These are phyloP conservation scores for Cheiracanthium punctorium DNA, from an alignment of 2,888 invertebrate genomes.

Conservation along the genomic window DNA sequence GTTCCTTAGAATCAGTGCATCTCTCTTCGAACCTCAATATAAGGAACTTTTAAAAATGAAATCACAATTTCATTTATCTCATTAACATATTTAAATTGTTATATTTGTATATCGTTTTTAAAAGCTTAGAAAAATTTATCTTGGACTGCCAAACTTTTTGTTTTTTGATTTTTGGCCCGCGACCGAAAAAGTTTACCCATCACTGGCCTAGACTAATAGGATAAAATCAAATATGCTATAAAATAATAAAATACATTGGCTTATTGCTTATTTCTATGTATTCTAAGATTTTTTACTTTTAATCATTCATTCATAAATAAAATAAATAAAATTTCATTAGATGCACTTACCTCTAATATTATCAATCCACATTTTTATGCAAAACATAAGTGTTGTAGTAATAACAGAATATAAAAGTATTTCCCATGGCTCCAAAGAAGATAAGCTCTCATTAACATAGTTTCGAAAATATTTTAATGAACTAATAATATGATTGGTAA, in stretches of 20 bases:
- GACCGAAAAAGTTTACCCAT: neutral
- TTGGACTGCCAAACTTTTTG: too few relatives aligned
- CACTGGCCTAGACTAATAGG: neutral
- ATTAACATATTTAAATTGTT: too few relatives aligned
- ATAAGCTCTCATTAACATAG: conserved; percentile 25
- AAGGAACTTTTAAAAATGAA: too few relatives aligned
- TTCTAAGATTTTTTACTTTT: too few relatives aligned
- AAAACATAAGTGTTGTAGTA: neutral
- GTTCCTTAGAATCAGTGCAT: too few relatives aligned
- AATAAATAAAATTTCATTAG: neutral
- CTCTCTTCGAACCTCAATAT: too few relatives aligned
- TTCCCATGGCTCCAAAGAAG: conserved; percentile 27
- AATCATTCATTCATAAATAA: neutral
- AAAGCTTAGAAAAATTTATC: too few relatives aligned
- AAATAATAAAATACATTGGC: neutral
- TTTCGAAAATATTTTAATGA: neutral
- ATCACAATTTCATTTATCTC: too few relatives aligned
- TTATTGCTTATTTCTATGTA: too few relatives aligned
- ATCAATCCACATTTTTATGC: neutral
- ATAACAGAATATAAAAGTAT: conserved; percentile 21
- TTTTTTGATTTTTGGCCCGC: neutral
- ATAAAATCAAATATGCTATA: neutral
- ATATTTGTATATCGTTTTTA: too few relatives aligned
- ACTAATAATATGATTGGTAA: neutral
- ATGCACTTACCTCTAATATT: conserved; percentile 15